Percentiles rank a stretch among this genome's conserved stretches.
Conservation (phyloP, 2,797 vertebrate genomes). For the Otus scops region DNA sequence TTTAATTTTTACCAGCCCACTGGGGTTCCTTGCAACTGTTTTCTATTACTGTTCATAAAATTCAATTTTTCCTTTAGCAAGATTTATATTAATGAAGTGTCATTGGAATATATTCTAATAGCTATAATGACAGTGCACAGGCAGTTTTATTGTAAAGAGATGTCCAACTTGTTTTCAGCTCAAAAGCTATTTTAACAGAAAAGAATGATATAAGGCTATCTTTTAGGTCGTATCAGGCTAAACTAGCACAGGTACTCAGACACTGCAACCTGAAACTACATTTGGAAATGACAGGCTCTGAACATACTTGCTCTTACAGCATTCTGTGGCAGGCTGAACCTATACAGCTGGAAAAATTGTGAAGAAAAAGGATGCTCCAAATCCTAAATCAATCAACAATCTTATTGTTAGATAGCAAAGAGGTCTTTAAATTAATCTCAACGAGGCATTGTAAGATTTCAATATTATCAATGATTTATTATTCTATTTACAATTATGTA, state of each 20-base stretch:
- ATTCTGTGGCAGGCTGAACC: background rate
- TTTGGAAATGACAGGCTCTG: background rate
- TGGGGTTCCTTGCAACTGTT: background rate
- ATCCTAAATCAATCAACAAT: background rate
- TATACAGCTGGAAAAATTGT: background rate
- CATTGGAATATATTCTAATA: background rate
- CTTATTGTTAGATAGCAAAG: background rate
- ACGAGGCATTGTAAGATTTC: background rate
- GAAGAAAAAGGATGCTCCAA: background rate
- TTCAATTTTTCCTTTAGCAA: background rate
- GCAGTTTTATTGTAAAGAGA: background rate
- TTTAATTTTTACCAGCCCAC: slow-evolving; percentile 12
- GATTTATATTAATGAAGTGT: slow-evolving; percentile 7
- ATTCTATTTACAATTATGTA: background rate
- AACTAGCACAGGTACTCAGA: background rate
- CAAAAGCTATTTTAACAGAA: background rate
- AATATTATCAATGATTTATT: background rate
- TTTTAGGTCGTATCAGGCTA: background rate
- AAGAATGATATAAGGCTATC: background rate
- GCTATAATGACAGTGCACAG: background rate
- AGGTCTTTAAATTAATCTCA: background rate
- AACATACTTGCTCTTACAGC: background rate
- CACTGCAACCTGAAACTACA: background rate
- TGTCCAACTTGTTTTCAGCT: background rate
- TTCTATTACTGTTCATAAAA: background rate